Base-by-base conservation (phyloP, 2,888 invertebrate genomes). In the Melikaiella ostensackeni region DNA sequence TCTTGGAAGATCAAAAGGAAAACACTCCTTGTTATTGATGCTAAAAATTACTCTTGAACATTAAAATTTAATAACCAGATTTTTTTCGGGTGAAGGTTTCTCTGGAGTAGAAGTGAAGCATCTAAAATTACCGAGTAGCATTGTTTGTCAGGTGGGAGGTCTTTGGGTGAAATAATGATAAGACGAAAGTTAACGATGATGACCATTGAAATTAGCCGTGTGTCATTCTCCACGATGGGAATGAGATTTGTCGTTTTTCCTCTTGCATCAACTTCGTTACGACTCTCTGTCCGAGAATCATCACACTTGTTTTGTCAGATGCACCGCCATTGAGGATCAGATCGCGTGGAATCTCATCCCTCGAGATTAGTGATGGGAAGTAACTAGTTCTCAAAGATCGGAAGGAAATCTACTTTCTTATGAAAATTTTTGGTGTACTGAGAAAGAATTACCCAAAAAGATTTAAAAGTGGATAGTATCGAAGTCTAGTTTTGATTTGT, bases 131-230 rank as follows among this genome's bases (percentile, higher is more conserved):
- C n/a, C 55, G 9, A 21, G 21, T 55, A 0, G 21, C 21, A 63
- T 75, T 62, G 33, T 62, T 57, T n/a, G 62, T 75, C 74, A 81
- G 74, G 79, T 81, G 81, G 81, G 82, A 82, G 82, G 82, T 82
- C 82, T 66, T 63, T 76, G 59, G 76, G 80, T 79, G 75, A 79
- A 82, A 77, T 80, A 82, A 82, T 80, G 80, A 82, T 79, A 80
- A 82, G 77, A 63, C 75, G 78, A 79, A 78, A 76, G 79, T 79
- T 75, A 79, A 81, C 81, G 78, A 81, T 78, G 79, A 80, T 79
- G 82, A 78, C 74, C 81, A 75, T 81, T 75, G 77, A 81, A 81
- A 81, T 80, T 81, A 80, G 77, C 76, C 77, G 61, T 75, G 76
- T 77, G 81, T 77, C 79, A 81, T 79, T 78, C 79, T 38, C 77